A percentile compares a stretch with the other conserved stretches of the same genome.
These are phyloP conservation scores for Zaprionus africanus DNA, from an alignment of 1,140 invertebrate species.

Conservation along the genomic window DNA sequence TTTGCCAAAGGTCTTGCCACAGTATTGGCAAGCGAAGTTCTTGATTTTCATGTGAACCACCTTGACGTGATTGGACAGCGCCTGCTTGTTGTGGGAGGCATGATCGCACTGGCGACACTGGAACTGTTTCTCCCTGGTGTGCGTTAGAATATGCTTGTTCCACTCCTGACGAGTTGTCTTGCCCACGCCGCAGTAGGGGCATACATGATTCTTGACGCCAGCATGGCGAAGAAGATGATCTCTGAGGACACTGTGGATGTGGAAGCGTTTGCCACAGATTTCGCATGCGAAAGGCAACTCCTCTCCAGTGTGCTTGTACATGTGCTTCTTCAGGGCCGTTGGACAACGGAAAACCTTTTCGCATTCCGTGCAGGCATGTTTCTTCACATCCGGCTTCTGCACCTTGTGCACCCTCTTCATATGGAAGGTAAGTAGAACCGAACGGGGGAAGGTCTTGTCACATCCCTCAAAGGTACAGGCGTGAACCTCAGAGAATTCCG, in stretches of 20 bases:
- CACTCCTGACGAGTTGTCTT: slow-evolving; percentile 80
- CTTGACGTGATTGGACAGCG: slow-evolving; percentile 72
- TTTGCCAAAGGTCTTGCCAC: slow-evolving; percentile 80
- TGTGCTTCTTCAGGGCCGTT: slow-evolving; percentile 85
- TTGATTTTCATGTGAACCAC: slow-evolving; percentile 81
- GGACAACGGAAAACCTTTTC: slow-evolving; percentile 82
- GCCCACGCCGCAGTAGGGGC: slow-evolving; percentile 78
- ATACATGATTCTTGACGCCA: slow-evolving; percentile 80
- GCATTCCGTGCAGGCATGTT: slow-evolving; percentile 70
- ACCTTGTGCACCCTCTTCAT: slow-evolving; percentile 79
- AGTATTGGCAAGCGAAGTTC: slow-evolving; percentile 79
- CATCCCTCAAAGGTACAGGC: slow-evolving; percentile 75
- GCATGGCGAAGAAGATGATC: slow-evolving; percentile 79
- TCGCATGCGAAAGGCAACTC: slow-evolving; percentile 86
- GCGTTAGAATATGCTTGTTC: slow-evolving; percentile 79
- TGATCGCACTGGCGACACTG: slow-evolving; percentile 77
- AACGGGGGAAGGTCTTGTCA: slow-evolving; percentile 68
- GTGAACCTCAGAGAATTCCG: slow-evolving; percentile 70
- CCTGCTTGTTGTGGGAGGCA: slow-evolving; percentile 77
- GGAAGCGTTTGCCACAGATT: slow-evolving; percentile 85
- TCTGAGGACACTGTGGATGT: slow-evolving; percentile 72
- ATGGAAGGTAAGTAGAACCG: slow-evolving; percentile 73
- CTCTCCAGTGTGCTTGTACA: slow-evolving; percentile 86
- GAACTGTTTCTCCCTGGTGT: slow-evolving; percentile 79
- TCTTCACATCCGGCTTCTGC: slow-evolving; percentile 56